Conservation (phyloP, 2,888 invertebrate species). For the Drosophila rubida region DNA sequence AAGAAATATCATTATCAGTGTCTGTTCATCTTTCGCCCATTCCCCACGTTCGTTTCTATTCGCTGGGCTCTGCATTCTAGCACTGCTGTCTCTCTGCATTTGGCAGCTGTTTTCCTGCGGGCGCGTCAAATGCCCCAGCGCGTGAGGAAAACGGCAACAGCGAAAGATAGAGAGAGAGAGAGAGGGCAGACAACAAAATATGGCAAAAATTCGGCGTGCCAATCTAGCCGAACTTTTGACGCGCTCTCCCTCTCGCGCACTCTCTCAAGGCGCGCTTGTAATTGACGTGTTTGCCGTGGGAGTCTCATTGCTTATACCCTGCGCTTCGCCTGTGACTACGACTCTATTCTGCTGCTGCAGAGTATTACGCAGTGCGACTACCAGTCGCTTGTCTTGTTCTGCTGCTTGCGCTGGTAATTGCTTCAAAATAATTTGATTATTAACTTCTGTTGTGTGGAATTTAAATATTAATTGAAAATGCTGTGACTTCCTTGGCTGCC, state of each 20-base stretch:
- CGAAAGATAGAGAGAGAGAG: background rate
- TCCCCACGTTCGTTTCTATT: conserved; percentile 7
- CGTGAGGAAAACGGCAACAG: no score
- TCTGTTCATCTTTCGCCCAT: conserved; percentile 41
- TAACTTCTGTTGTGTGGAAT: conserved; percentile 64
- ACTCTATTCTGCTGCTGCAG: background rate
- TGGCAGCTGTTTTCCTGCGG: conserved; percentile 63
- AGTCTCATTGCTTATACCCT: conserved; percentile 11
- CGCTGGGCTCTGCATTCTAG: conserved; percentile 5
- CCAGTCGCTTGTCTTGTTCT: background rate
- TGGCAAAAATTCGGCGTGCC: conserved; percentile 34
- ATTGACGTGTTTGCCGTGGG: conserved; percentile 37
- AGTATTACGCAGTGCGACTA: background rate
- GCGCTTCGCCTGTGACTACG: background rate
- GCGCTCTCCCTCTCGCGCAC: background rate
- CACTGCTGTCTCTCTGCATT: conserved; percentile 39
- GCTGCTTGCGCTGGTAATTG: conserved; percentile 48
- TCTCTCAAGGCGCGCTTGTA: conserved; percentile 15
- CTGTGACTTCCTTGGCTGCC: conserved; percentile 3
- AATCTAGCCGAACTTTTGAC: conserved; percentile 56
- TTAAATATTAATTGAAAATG: conserved; percentile 78
- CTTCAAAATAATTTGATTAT: conserved; percentile 80
- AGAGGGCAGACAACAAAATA: conserved; percentile 1
- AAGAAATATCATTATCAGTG: conserved; percentile 62
- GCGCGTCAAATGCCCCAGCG: conserved; percentile 43